Conservation (phyloP, 30 jellyfish, hydroid and myxozoan genomes). For the Sanderia malayensis region DNA sequence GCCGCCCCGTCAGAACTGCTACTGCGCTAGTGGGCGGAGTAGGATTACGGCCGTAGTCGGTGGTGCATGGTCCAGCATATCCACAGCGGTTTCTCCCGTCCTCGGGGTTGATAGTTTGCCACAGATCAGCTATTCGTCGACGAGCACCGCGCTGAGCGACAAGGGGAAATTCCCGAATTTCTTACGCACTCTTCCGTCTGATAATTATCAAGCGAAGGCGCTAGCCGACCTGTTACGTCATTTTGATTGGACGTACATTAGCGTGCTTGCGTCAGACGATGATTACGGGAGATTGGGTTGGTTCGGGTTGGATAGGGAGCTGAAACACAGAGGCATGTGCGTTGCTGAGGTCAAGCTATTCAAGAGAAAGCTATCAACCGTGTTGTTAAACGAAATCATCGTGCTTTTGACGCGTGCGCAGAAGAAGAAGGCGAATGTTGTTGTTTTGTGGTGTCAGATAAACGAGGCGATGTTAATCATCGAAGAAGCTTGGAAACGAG, state of each 20-base stretch:
- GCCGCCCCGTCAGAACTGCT: conserved; percentile 2
- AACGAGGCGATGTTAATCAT: conserved; percentile 60
- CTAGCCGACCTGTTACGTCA: conserved; percentile 48
- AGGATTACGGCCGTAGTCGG: conserved; percentile 68
- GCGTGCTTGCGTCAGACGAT: conserved; percentile 78
- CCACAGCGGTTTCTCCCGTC: conserved; percentile 67
- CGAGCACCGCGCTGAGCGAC: conserved; percentile 54
- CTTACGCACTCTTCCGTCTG: conserved; percentile 83
- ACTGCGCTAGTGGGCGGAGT: conserved; percentile 21
- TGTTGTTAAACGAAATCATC: conserved; percentile 33
- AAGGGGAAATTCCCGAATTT: conserved; percentile 51
- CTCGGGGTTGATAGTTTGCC: conserved; percentile 71
- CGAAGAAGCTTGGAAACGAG: conserved; percentile 53
- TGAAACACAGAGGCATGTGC: conserved; percentile 53
- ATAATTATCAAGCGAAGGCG: conserved; percentile 72
- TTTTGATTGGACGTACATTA: conserved; percentile 72
- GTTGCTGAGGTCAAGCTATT: conserved; percentile 64
- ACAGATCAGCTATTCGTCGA: conserved; percentile 77
- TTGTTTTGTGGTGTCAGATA: conserved; percentile 74
- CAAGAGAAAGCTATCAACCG: conserved; percentile 23
- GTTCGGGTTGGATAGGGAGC: conserved; percentile 47
- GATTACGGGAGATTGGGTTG: conserved; percentile 85
- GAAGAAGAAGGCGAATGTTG: conserved; percentile 52
- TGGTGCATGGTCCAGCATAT: conserved; percentile 62
- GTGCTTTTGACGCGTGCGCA: conserved; percentile 10